Conservation (phyloP, 1,140 invertebrate genomes). For the Diplogasteroides magnus region DNA sequence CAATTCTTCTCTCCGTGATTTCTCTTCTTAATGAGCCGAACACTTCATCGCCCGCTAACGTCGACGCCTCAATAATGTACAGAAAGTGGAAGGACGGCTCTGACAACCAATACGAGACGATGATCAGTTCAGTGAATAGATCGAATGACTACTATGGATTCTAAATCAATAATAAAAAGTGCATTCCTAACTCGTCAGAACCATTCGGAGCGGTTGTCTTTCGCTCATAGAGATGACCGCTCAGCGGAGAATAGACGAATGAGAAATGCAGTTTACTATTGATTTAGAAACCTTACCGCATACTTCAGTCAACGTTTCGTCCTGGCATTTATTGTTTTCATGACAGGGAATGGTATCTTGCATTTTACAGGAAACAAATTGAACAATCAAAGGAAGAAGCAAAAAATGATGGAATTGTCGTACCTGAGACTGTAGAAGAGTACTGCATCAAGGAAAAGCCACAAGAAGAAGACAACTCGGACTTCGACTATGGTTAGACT, state of each 20-base stretch:
- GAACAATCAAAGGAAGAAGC: conserved; percentile 85
- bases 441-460: conserved; percentile 81
- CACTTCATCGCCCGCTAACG: conserved; percentile 97
- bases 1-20: conserved; percentile 93
- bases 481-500: conserved; percentile 7
- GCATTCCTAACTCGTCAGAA: too few species aligned
- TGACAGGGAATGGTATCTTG: conserved; percentile 3
- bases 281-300: too few species aligned
- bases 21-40: conserved; percentile 98
- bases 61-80: conserved; percentile 99
- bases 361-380: conserved; percentile 69
- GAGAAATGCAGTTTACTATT: too few species aligned
- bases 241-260: too few species aligned
- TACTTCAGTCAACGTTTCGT: background rate
- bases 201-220: too few species aligned
- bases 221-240: too few species aligned
- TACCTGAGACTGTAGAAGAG: conserved; percentile 93
- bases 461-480: conserved; percentile 49
- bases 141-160: too few species aligned
- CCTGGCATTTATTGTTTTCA: conserved; percentile 6
- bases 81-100: conserved; percentile 90
- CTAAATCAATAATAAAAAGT: too few species aligned
- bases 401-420: conserved; percentile 88
- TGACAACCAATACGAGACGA: conserved; percentile 99
- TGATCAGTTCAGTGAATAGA: conserved; percentile 73